These are phyloP conservation scores for Turnix velox DNA, from an alignment of 2,113 vertebrate genomes.

Conservation along the genomic window DNA sequence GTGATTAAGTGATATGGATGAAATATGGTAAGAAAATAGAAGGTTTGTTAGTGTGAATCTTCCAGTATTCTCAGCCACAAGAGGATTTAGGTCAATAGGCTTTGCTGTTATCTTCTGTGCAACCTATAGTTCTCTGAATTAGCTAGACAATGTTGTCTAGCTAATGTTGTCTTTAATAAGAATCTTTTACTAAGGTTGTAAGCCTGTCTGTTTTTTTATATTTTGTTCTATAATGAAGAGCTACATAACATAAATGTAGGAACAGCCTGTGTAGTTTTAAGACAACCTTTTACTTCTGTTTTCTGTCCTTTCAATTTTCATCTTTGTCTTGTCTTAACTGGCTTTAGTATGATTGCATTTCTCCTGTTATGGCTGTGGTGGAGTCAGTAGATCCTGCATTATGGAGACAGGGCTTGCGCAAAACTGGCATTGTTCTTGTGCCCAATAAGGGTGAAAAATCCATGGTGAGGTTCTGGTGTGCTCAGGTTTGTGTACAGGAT, in stretches of 20 bases:
- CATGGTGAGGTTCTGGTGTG: conserved; percentile 92
- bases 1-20: not conserved
- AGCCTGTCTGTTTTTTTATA: not conserved
- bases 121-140: not conserved
- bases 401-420: conserved; percentile 99
- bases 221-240: not conserved
- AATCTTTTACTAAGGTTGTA: not conserved
- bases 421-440: conserved; percentile 99
- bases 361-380: conserved; percentile 86
- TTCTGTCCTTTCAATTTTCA: conserved; percentile 68
- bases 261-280: not conserved
- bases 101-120: not conserved
- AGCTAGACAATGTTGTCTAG: not conserved
- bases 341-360: conserved; percentile 95
- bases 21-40: not conserved
- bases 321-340: conserved; percentile 85
- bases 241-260: not conserved
- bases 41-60: not conserved
- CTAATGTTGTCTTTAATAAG: not conserved
- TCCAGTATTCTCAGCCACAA: not conserved
- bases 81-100: not conserved
- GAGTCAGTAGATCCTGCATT: conserved; percentile 94
- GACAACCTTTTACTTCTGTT: conserved; percentile 46
- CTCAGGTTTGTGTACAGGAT: conserved; percentile 67
- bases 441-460: conserved; percentile 89